Base-by-base conservation (phyloP, 1,140 invertebrate species). In the Zaprionus lachaisei region DNA sequence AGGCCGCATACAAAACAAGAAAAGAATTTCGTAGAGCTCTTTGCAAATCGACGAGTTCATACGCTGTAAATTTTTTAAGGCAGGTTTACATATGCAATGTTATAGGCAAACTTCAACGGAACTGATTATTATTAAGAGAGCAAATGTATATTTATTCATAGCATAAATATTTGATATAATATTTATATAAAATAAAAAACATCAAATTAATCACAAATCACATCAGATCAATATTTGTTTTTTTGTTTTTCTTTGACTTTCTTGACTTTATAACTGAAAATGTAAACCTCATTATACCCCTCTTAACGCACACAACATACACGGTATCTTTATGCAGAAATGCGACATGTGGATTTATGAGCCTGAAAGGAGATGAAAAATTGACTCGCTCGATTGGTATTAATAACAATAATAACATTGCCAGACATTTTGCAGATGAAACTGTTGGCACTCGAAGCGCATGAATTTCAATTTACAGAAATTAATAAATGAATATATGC, bases 401-500 rank as follows among this genome's bases (percentile, higher is more conserved):
- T 79, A 79, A 79, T 77, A 79, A 79, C 77, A 79, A 76, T 77
- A 72, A 79, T 79, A 79, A 72, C 61, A 79, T 71, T 63, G 76
- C 61, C 77, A 71, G 72, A 72, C 77, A 79, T 72, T 79, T 77
- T 72, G 71, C 69, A 83, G 70, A 72, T 81, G 72, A 67, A 78
- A 65, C 47, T 78, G 83, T 72, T 83, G 77, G 67, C 80, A 75
- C 80, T 81, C 65, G 72, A 47, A 20, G 38, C 72, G 58, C 61
- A 80, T 72, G 77, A 80, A 87, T 86, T 89, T 87, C 77, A 89
- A 86, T 89, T 83, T 86, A 31, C 62, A 70, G 37, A 69, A 63
- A 76, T 79, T 56, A 75, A 75, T 65, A 79, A 71, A 65, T 66
- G 49, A 55, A 44, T 70, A 51, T 55, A 66, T n/a, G 22, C 38